Evolutionary conservation across 2,888 invertebrate genomes (phyloP).

Genomic region (Leptinotarsa rubiginosa): DNA sequence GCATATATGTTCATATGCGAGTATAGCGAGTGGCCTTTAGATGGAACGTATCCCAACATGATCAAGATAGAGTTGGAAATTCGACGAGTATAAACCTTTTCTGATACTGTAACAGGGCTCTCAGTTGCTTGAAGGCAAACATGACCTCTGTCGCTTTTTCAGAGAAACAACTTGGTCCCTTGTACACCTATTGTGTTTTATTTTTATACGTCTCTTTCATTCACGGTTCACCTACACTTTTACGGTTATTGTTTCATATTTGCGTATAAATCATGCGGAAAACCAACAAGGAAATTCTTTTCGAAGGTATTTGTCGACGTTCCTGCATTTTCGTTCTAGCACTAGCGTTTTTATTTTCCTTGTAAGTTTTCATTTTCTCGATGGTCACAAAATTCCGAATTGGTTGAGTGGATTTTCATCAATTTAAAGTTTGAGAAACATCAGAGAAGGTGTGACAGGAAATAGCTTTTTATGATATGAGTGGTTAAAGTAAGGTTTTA

Average conservation of each 20-base stretch:
- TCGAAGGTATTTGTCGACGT: constrained; percentile 17
- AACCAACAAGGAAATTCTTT: constrained; percentile 45
- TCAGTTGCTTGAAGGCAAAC: constrained; percentile 9
- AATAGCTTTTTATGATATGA: too few species aligned
- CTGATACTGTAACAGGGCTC: constrained; percentile 15
- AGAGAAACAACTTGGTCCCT: constrained; percentile 51
- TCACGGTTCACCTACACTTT: constrained; percentile 58
- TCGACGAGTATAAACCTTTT: background rate
- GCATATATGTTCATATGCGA: constrained; percentile 34
- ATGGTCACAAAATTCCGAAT: background rate
- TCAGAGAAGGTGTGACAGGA: too few species aligned
- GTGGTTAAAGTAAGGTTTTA: too few species aligned
- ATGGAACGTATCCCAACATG: background rate
- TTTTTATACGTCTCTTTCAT: constrained; percentile 54
- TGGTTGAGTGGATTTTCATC: background rate
- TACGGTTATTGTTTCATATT: constrained; percentile 60
- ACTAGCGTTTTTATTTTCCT: background rate
- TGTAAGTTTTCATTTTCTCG: background rate
- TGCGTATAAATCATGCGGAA: constrained; percentile 59
- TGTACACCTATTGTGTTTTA: constrained; percentile 53
- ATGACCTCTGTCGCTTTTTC: constrained; percentile 26
- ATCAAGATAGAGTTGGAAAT: background rate
- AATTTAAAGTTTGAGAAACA: too few species aligned
- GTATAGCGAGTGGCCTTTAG: constrained; percentile 30
- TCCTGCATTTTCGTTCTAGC: background rate